Base-by-base conservation (phyloP, 92 coral and sea anemone genomes). In the Siderastrea radians region DNA sequence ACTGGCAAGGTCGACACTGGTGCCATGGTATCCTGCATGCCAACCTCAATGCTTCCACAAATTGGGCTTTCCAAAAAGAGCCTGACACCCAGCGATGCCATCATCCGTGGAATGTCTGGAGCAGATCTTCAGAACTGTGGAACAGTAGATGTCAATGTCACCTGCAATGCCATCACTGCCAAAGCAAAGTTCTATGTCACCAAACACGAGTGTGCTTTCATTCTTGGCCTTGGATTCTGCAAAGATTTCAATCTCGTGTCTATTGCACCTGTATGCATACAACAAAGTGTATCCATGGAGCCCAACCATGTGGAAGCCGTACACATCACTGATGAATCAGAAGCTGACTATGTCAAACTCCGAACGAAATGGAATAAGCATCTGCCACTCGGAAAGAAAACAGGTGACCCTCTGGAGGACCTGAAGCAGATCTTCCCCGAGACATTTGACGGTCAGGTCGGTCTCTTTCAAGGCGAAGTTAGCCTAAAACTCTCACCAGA, bases 161-260 rank as follows among this genome's bases (percentile, higher is more conserved):
- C 92, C 59, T 87, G 90, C 88, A 93, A 93, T 72, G 55, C 58
- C 75, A 87, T 84, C 77, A 84, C 91, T 50, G 92, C 92, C 70
- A 74, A 87, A 50, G 45, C 88, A 38, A 94, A 74, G 59, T 89
- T 92, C 78, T 94, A 88, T 78, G 55, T 88, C 52, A 93, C 97
- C 13, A 91, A 91, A 69, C 79, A 77, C 57, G 80, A 86, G n/a
- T 87, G 74, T 81, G 90, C 92, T 81, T 88, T 94, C 49, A 81
- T 91, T 52, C 93, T 91, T 83, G 93, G 94, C 13, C 86, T 89
- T 75, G 95, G 65, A 76, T 26, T 91, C 78, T 94, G 94, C 74
- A 90, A 87, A 82, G 84, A 80, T 44, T 90, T 93, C 90, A 78
- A 93, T 80, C 79, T 87, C 19, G 92, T 90, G 78, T 49, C 91